Base-by-base conservation (phyloP, 2,797 vertebrate genomes). In the Paedocypris micromegethes region DNA sequence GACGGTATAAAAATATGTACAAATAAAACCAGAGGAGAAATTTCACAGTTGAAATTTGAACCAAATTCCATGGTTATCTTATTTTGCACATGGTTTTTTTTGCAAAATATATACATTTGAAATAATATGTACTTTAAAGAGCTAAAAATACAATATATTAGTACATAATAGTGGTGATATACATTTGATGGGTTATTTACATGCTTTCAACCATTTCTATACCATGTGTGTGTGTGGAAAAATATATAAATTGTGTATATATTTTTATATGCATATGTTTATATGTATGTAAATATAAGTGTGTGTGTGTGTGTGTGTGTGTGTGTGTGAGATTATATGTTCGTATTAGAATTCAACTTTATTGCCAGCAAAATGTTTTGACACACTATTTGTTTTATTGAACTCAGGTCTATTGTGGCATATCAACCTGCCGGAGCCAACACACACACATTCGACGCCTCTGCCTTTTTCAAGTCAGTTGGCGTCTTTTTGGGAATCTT, bases 401-500 rank as follows among this genome's bases (percentile, higher is more conserved):
- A 23, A 23, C 23, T 23, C 23, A 99, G 96, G 76, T 98, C 96
- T 47, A 99, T 99, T 53, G 87, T 97, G 75, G 93, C 96, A 0
- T 98, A 99, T 85, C 96, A 98, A 77, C 96, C 96, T 23, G 87
- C 89, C 0, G 93, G 93, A 7, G 84, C 90, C n/a, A 99, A 96
- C 77, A 93, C 90, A 0, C 95, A 99, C 57, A 91, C 89, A 62
- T 99, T 99, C 56, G 96, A 99, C 51, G 93, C 95, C n/a, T 85
- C 94, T 0, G 96, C 96, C 0, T 97, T 99, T 79, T 98, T 99
- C 86, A 99, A 98, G 82, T 98, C 93, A 0, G 93, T 98, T 44
- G 96, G 96, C 3, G 87, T 97, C 76, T 99, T 99, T 75, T 84
- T 99, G 75, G 96, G 95, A 41, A 98, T 99, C 81, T 98, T 99